Evolutionary conservation across 2,888 invertebrate species (phyloP).

Genomic region (Brachynemurus nebulosus): DNA sequence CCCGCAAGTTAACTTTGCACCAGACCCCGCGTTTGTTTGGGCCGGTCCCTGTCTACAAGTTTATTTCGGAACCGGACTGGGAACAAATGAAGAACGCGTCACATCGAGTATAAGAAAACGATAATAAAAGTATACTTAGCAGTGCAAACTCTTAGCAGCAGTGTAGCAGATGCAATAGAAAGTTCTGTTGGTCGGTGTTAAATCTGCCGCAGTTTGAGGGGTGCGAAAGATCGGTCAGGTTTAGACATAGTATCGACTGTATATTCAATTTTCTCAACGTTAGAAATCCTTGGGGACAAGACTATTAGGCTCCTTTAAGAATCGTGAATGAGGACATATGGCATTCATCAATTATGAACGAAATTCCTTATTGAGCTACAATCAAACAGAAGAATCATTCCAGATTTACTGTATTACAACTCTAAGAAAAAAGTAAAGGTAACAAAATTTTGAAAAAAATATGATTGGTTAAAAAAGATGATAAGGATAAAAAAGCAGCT

Average conservation of each 20-base stretch:
- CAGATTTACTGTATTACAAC: too few relatives aligned
- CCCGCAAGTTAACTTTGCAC: too few relatives aligned
- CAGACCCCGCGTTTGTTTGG: too few relatives aligned
- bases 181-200: slow-evolving; percentile 6
- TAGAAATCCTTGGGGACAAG: slow-evolving; percentile 17
- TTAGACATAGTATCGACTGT: slow-evolving; percentile 16
- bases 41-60: too few relatives aligned
- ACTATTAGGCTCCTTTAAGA: slow-evolving; percentile 18
- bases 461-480: too few relatives aligned
- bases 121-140: slow-evolving; percentile 16
- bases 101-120: slow-evolving; percentile 12
- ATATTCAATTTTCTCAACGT: slow-evolving; percentile 20
- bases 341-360: neutral
- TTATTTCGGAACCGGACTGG: too few relatives aligned
- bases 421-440: too few relatives aligned
- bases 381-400: neutral
- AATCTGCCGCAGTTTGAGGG: slow-evolving; percentile 11
- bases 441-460: too few relatives aligned
- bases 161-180: slow-evolving; percentile 14
- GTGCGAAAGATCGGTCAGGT: slow-evolving; percentile 16
- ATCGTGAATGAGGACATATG: neutral
- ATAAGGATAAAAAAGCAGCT: too few relatives aligned
- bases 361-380: neutral
- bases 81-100: slow-evolving; percentile 9
- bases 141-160: slow-evolving; percentile 14